Evolutionary conservation across 2,113 vertebrate genomes (phyloP), one percentile per base, ranked within the genome.

Genomic region (Isichthys henryi): DNA sequence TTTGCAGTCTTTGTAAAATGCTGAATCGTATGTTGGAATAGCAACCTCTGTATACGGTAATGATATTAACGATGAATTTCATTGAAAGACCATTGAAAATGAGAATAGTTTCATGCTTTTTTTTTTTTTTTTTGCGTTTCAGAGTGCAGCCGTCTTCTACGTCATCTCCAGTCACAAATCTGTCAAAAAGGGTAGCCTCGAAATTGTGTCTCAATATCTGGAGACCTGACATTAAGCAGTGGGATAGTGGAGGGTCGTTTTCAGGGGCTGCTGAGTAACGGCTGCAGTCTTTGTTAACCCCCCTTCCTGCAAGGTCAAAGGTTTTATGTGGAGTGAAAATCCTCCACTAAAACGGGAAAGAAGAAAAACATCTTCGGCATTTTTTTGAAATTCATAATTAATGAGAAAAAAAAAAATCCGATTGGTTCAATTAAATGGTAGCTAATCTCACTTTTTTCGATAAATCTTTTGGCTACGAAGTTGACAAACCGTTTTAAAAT

Each of bases 211-310:
- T 80, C 74, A 43, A 43, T 35, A 80, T 88, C 46, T 21, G 49
- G 31, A 53, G 52, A 15, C 31, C 77, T 89, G 74, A 58, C 31
- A 45, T 74, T 46, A 35, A 89, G 80, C 52, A 58, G 52, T 91
- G 90, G 90, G 84, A 88, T 93, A 92, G 93, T 95, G 92, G 92
- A 93, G 94, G 91, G 92, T 92, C 90, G 86, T 92, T 94, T 93
- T 93, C 89, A 80, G 90, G 70, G 87, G 80, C 88, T 90, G 88
- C 89, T 91, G 88, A 89, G 91, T 94, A 93, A 94, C 91, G 92
- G 92, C 92, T 92, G 89, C 93, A 91, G 93, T 92, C 91, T 91
- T 95, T 93, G 93, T 95, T 94, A 93, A 95, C 94, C 93, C 88
- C 88, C 91, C 89, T 92, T 87, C 85, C 85, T 19, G 31, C n/a